Evolutionary conservation across 1,140 invertebrate genomes (phyloP).

Genomic region (Parapsyche elsis): DNA sequence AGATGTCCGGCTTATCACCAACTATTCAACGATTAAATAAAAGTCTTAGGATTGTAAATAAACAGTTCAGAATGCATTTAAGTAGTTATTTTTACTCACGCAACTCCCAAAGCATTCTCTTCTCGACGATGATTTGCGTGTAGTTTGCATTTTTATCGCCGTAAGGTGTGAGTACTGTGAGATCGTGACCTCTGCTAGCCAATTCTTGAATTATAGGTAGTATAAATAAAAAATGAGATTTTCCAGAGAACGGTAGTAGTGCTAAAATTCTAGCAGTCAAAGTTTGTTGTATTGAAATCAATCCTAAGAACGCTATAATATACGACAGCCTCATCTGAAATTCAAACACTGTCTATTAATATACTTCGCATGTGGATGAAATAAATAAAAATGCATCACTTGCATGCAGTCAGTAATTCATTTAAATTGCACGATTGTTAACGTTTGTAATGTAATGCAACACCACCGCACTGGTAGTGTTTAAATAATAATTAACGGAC

Average conservation of each 20-base stretch:
- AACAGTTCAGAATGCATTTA: not conserved
- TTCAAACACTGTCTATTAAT: no score
- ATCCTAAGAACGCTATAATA: not conserved
- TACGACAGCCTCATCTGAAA: not conserved
- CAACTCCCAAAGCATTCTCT: constrained; percentile 39
- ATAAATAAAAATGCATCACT: no score
- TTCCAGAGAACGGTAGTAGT: constrained; percentile 48
- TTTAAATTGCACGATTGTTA: no score
- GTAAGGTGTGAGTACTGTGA: constrained; percentile 54
- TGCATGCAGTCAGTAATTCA: no score
- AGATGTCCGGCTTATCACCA: constrained; percentile 38
- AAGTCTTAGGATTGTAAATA: not conserved
- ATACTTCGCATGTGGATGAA: no score
- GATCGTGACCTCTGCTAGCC: constrained; percentile 55
- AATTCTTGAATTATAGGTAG: constrained; percentile 49
- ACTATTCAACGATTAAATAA: constrained; percentile 10
- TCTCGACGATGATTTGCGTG: constrained; percentile 37
- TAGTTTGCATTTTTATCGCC: constrained; percentile 46
- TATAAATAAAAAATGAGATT: constrained; percentile 47
- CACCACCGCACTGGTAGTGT: no score
- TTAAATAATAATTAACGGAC: no score
- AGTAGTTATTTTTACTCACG: constrained; percentile 34
- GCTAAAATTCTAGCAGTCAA: constrained; percentile 39
- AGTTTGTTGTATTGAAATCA: not conserved
- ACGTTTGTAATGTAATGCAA: no score